These are phyloP conservation scores for Psittacus erithacus DNA, from an alignment of 2,113 vertebrate species.

Conservation along the genomic window DNA sequence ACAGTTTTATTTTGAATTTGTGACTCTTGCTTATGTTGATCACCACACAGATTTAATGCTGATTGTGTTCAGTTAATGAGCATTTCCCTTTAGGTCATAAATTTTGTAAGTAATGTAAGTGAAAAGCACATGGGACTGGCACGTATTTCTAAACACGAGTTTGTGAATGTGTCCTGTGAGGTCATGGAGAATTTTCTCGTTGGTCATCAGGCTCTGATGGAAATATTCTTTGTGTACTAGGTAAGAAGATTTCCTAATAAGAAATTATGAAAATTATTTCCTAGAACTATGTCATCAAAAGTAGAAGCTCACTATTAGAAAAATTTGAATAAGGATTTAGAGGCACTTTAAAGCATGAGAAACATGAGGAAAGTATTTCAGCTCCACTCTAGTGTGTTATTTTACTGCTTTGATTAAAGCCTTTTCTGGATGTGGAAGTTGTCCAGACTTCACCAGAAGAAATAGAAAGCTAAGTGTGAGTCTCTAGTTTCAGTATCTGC, in stretches of 20 bases:
- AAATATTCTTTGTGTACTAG: neutral
- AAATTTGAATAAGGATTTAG: neutral
- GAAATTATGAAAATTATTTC: neutral
- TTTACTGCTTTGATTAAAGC: neutral
- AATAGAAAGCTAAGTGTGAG: neutral
- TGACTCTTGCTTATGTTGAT: neutral
- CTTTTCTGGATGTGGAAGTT: neutral
- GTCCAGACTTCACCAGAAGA: neutral
- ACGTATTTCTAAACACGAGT: neutral
- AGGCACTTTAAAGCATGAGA: neutral
- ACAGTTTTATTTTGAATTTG: neutral
- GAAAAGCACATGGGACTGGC: neutral
- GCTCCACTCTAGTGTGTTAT: neutral
- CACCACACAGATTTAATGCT: neutral
- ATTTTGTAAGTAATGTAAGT: conserved; percentile 7
- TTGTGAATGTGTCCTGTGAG: neutral
- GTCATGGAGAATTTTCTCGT: neutral
- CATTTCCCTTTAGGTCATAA: conserved; percentile 3
- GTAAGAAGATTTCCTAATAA: neutral
- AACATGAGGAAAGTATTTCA: neutral
- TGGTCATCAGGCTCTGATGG: neutral
- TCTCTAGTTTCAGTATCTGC: conserved; percentile 19
- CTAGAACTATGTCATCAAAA: neutral
- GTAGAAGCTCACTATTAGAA: neutral
- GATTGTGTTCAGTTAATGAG: neutral